phyloP scores from a whole-genome alignment of 2,113 vertebrate genomes.

The Myocastor coypus region DNA sequence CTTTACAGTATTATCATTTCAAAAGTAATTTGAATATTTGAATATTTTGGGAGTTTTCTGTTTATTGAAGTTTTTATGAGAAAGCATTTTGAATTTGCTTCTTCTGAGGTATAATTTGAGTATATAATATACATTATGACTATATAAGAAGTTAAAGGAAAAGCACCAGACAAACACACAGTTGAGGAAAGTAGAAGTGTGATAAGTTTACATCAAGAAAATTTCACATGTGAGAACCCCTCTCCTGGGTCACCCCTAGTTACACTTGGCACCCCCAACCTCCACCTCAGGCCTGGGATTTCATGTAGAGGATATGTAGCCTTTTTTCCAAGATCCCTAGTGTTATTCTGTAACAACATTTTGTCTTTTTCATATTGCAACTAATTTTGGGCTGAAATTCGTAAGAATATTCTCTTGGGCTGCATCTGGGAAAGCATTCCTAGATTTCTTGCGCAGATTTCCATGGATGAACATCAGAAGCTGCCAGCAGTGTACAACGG shows the following conservation, averaged over 20 bases:
- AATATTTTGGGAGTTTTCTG: background rate
- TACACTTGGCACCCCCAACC: background rate
- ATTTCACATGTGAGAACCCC: background rate
- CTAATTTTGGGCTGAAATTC: background rate
- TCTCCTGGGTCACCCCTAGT: background rate
- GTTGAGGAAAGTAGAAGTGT: background rate
- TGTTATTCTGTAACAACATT: background rate
- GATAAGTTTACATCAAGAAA: no score
- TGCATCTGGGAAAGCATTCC: background rate
- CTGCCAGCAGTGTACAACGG: background rate
- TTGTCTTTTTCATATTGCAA: background rate
- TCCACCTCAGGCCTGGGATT: background rate
- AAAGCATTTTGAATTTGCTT: background rate
- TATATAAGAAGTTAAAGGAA: background rate
- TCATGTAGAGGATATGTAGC: background rate
- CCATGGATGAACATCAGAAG: background rate
- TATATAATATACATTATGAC: background rate
- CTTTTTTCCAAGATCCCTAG: background rate
- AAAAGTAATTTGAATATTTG: background rate
- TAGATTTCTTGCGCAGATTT: background rate
- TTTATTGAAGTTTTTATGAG: background rate
- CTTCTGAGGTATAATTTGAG: background rate
- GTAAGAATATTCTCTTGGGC: background rate
- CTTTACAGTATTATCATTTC: background rate
- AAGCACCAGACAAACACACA: background rate